Evolutionary conservation across 53 echinoderm and acorn worm species (phyloP), one percentile per base, ranked within the genome.

Genomic region (Crossaster papposus): DNA sequence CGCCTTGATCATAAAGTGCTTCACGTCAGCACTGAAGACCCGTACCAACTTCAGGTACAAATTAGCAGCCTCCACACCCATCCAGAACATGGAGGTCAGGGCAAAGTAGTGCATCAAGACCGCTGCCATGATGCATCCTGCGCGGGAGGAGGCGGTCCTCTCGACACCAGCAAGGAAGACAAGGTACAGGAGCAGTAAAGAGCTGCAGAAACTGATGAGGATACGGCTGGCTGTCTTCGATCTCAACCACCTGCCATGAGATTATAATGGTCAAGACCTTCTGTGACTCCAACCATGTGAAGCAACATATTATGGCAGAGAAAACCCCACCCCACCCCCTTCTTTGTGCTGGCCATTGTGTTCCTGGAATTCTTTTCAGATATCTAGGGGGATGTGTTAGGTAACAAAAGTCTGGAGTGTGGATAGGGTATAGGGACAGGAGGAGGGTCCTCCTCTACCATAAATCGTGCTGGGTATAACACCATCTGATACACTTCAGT

Each of bases 31-130:
- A 62, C 87, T 86, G 50, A 88, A 86, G 53, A 96, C 80, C 36
- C 68, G 82, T 44, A 96, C 93, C 51, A 96, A 92, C 79, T 93
- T 87, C 22, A 95, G 75, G 89, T 96, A 96, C 93, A 96, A 93
- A 50, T 95, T 93, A 37, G 89, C 53, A 29, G 96, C 94, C 52
- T 96, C 94, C 0, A 96, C 93, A n/a, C 81, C 76, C 96, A 96
- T 96, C 96, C 96, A 96, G 38, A 88, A 83, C 62, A 95, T 32
- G 30, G 94, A 91, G 28, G 95, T 89, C 77, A 96, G 81, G 28
- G 89, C 65, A 79, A 96, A 93, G 90, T 90, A 95, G 75, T 96
- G 96, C 70, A 96, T 70, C 65, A 96, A 78, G 84, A 83, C 89
- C 0, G 91, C 96, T n/a, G 90, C 88, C n/a, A 82, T 30, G 64